Evolutionary conservation across 2,888 invertebrate species (phyloP), one percentile per base, ranked within the genome.

Genomic region (Megalurothrips usitatus): DNA sequence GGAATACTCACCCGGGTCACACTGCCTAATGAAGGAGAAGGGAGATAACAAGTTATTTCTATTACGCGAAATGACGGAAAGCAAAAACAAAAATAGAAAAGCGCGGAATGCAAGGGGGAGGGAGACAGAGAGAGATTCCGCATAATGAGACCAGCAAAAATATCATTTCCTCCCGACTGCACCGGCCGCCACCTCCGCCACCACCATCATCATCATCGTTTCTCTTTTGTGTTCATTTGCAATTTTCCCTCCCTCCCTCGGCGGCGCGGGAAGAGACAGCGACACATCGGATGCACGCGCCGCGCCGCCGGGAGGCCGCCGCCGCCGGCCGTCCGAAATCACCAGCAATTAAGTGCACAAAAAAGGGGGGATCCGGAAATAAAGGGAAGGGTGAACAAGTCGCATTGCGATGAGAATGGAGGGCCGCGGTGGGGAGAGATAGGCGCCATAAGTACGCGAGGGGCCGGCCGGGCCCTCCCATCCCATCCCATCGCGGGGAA

Each of bases 331-430:
- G 34, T 2, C 34, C 26, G 23, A 11, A 75, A 75, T 75, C 68
- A 26, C 68, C 11, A 23, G 68, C 68, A 75, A 75, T 75, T 75
- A 26, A 75, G 68, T 12, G 68, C 26, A 26, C 68, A 11, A n/a
- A 68, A 75, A 26, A 75, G 52, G 52, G n/a, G 52, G 52, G 58
- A 58, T 9, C 17, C 11, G 68, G 11, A 75, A 75, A 75, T 9
- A 75, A 75, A 75, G 68, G n/a, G 58, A 58, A 58, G 17, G 58
- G 58, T 58, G 58, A 23, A 68, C 68, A 68, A 68, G 68, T 26
- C 68, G 10, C 26, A 23, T 17, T 58, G 19, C 0, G 58, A 58
- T 58, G 58, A 58, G 14, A n/a, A 58, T 17, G 58, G 58, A n/a
- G 58, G 17, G 58, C 14, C 17, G 58, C 6, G 11, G 52, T 10